Base-by-base conservation (phyloP, 2,797 vertebrate genomes). In the Lindbergichthys nudifrons region DNA sequence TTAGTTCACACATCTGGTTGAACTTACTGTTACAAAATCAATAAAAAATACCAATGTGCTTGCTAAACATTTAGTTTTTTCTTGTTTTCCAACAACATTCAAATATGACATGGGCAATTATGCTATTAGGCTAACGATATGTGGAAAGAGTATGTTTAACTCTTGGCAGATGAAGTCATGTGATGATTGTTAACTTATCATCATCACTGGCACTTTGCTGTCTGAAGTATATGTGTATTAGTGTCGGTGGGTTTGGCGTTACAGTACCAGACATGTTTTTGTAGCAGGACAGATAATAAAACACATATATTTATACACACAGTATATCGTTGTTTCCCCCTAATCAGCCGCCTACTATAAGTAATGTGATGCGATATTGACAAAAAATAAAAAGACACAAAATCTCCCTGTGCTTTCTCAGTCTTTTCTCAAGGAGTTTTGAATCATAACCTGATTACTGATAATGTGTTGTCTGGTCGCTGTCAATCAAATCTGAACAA, bases 81-180 rank as follows among this genome's bases (percentile, higher is more conserved):
- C n/a, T n/a, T n/a, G n/a, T n/a, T n/a, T n/a, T n/a, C n/a, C n/a
- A n/a, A n/a, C n/a, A n/a, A n/a, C n/a, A n/a, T n/a, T n/a, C n/a
- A n/a, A n/a, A n/a, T n/a, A n/a, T n/a, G n/a, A n/a, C n/a, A n/a
- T n/a, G n/a, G n/a, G n/a, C n/a, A n/a, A n/a, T n/a, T n/a, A n/a
- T n/a, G n/a, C n/a, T n/a, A n/a, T n/a, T n/a, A n/a, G n/a, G n/a
- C n/a, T n/a, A n/a, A n/a, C n/a, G n/a, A n/a, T n/a, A 45, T 69
- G 58, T 76, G 39, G 70, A 62, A 73, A 45, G 58, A 74, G 67
- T 18, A 84, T 66, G 50, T 48, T 60, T 19, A 76, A 43, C 75
- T 57, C 14, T 68, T 80, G 68, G 32, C 57, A 26, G 57, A 85
- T 45, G 11, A 65, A 84, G 65, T 56, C 23, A 65, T 65, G 23